Evolutionary conservation across 2,888 invertebrate genomes (phyloP).

Genomic region (Agriopis aurantiaria): DNA sequence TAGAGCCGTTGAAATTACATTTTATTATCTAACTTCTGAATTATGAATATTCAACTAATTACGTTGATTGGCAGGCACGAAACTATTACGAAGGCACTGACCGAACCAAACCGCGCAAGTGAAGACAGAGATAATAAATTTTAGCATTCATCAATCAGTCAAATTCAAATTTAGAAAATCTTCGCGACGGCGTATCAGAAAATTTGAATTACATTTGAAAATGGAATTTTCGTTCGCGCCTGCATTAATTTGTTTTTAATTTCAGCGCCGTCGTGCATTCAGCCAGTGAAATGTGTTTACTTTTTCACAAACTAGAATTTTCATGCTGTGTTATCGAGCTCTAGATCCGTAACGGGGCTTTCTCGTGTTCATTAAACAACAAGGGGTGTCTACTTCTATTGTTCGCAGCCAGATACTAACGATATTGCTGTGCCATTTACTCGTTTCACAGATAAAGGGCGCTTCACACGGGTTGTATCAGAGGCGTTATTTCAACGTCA

Average conservation of each 20-base stretch:
- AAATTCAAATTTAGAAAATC: conserved; percentile 29
- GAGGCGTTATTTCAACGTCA: conserved; percentile 60
- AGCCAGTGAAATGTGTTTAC: conserved; percentile 39
- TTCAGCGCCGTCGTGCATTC: conserved; percentile 28
- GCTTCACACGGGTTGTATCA: conserved; percentile 58
- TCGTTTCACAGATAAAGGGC: conserved; percentile 71
- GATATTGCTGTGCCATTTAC: conserved; percentile 71
- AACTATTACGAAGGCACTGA: conserved; percentile 30
- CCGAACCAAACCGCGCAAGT: conserved; percentile 7
- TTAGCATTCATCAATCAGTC: conserved; percentile 16
- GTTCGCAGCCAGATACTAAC: conserved; percentile 68
- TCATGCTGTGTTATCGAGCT: conserved; percentile 41
- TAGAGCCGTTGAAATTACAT: conserved; percentile 19
- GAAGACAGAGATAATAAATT: conserved; percentile 9
- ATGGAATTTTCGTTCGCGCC: conserved; percentile 30
- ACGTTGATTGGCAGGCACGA: conserved; percentile 32
- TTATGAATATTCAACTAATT: conserved; percentile 36
- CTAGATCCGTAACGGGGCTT: conserved; percentile 54
- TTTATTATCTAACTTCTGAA: conserved; percentile 33
- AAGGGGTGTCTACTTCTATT: conserved; percentile 66
- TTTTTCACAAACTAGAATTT: conserved; percentile 46
- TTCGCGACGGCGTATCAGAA: neutral
- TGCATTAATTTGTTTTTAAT: conserved; percentile 31
- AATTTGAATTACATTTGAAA: conserved; percentile 31
- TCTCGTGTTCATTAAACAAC: conserved; percentile 65